Evolutionary conservation across 35 echinoderm and acorn worm genomes (phyloP).

Genomic region (Acanthaster planci): DNA sequence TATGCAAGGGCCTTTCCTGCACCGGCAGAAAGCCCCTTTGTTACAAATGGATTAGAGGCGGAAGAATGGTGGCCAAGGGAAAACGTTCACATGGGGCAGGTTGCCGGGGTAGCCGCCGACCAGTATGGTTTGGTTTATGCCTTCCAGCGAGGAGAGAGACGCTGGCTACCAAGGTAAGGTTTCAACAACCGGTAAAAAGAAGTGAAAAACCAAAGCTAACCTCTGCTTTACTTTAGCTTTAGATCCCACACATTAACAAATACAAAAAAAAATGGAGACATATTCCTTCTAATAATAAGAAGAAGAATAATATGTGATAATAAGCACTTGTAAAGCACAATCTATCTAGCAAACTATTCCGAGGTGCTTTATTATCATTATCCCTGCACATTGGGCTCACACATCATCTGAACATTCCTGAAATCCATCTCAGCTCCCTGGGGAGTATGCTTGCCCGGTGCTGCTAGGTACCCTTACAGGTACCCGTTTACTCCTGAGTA

Average conservation of each 20-base stretch:
- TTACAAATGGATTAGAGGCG: constrained; percentile 32
- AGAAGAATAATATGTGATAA: too few species aligned
- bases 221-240: not conserved
- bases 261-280: not conserved
- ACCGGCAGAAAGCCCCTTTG: constrained; percentile 8
- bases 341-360: too few species aligned
- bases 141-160: constrained; percentile 64
- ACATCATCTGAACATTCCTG: too few species aligned
- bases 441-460: too few species aligned
- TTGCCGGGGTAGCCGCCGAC: constrained; percentile 71
- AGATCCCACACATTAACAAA: not conserved
- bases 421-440: too few species aligned
- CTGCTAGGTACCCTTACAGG: too few species aligned
- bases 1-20: constrained; percentile 21
- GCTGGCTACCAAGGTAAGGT: constrained; percentile 68
- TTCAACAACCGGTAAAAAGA: not conserved
- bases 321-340: too few species aligned
- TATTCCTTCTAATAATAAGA: not conserved
- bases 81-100: constrained; percentile 61
- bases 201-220: too few species aligned
- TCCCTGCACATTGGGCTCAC: too few species aligned
- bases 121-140: constrained; percentile 57
- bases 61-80: constrained; percentile 70
- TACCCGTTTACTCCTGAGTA: too few species aligned
- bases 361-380: too few species aligned